Percentiles rank a stretch among this genome's conserved stretches.
Evolutionary conservation across 2,113 vertebrate species (phyloP).

Genomic region (Bubo bubo): DNA sequence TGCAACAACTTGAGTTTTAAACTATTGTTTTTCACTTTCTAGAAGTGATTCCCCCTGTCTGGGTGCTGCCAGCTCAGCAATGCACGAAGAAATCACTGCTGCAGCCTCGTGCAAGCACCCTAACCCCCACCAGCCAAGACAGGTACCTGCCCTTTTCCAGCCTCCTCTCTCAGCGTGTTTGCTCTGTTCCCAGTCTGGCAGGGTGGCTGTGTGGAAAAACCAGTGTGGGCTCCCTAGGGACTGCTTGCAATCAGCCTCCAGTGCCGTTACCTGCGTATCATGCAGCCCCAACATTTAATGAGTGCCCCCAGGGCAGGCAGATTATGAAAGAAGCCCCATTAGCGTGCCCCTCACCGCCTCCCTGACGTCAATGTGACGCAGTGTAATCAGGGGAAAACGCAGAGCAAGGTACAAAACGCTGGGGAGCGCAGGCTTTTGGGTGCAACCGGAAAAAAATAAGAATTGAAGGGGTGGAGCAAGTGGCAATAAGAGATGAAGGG

Average conservation of each 20-base stretch:
- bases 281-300: neutral
- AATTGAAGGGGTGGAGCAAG: neutral
- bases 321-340: slow-evolving; percentile 37
- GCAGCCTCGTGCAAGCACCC: neutral
- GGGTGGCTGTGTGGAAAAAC: neutral
- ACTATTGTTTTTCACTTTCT: neutral
- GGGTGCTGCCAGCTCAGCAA: neutral
- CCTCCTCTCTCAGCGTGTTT: neutral
- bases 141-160: neutral
- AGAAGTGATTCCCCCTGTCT: neutral
- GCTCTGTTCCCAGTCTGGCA: neutral
- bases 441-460: neutral
- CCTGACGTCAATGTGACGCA: slow-evolving; percentile 50
- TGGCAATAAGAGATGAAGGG: neutral
- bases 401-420: neutral
- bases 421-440: neutral
- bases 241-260: neutral
- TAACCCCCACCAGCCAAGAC: neutral
- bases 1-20: neutral
- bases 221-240: neutral
- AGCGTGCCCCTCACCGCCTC: neutral
- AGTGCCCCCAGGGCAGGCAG: slow-evolving; percentile 7
- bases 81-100: neutral
- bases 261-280: neutral
- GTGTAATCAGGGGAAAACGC: neutral